Evolutionary conservation across 1,140 invertebrate genomes (phyloP).

Genomic region (Caenorhabditis remanei): DNA sequence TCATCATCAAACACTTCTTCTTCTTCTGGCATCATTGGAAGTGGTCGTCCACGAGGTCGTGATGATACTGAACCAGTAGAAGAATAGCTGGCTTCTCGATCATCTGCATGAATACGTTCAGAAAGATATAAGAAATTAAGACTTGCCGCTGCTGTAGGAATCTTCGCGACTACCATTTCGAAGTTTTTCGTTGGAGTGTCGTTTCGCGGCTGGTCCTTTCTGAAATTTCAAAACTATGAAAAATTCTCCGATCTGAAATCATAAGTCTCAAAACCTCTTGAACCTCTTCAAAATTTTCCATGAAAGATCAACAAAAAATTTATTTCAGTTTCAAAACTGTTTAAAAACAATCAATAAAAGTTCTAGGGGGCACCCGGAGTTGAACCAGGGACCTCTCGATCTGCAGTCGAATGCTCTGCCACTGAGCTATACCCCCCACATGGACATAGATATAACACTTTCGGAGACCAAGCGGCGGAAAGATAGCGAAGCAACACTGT

Average conservation of each 20-base stretch:
- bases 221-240: not conserved
- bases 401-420: constrained; percentile 81
- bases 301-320: too few species aligned
- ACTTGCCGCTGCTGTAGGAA: not conserved
- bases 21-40: constrained; percentile 20
- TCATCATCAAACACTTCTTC: constrained; percentile 15
- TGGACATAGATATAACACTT: not conserved
- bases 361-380: constrained; percentile 76
- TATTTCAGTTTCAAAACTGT: not conserved
- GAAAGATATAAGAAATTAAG: not conserved
- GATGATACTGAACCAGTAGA: not conserved
- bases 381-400: constrained; percentile 80
- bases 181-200: not conserved
- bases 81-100: not conserved
- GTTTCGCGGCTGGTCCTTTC: constrained; percentile 49
- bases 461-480: not conserved
- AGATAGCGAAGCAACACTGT: too few species aligned
- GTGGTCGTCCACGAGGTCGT: not conserved
- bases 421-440: constrained; percentile 79
- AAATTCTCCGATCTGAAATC: not conserved
- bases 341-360: not conserved
- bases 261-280: too few species aligned
- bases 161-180: constrained; percentile 14
- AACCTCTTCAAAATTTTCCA: too few species aligned
- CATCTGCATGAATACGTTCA: not conserved